Conservation (phyloP, 2,888 invertebrate species). For the Theodoxus fluviatilis region DNA sequence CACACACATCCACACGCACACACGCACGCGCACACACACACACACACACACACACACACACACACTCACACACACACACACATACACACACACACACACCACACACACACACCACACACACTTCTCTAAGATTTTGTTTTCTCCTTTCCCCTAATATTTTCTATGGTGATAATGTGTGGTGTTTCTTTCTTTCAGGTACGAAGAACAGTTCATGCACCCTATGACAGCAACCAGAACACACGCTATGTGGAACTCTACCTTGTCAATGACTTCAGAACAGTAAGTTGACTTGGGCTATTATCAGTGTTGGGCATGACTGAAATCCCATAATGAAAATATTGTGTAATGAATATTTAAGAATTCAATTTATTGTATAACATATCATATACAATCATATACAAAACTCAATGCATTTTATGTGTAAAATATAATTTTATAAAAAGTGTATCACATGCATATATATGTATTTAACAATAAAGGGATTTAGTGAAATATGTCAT, state of each 20-base stretch:
- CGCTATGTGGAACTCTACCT: constrained; percentile 62
- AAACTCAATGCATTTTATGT: background rate
- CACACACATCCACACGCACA: too few species aligned
- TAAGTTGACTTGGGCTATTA: constrained; percentile 36
- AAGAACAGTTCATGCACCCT: constrained; percentile 51
- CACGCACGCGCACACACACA: too few species aligned
- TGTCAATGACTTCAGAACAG: constrained; percentile 60
- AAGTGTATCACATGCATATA: background rate
- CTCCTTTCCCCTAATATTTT: background rate
- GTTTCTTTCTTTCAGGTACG: constrained; percentile 37
- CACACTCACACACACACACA: too few species aligned
- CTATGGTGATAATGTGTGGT: background rate
- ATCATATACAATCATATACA: background rate
- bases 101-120: background rate
- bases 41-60: too few species aligned
- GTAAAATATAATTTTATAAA: background rate
- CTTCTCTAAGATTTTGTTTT: background rate
- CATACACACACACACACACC: too few species aligned
- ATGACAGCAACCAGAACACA: constrained; percentile 54
- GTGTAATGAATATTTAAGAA: background rate
- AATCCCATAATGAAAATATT: background rate
- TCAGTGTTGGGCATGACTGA: too few species aligned
- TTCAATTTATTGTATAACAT: background rate
- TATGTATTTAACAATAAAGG: background rate
- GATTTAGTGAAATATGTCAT: too few species aligned